Evolutionary conservation across 2,113 vertebrate genomes (phyloP), one percentile per base, ranked within the genome.

Genomic region (Sclerurus mexicanus): DNA sequence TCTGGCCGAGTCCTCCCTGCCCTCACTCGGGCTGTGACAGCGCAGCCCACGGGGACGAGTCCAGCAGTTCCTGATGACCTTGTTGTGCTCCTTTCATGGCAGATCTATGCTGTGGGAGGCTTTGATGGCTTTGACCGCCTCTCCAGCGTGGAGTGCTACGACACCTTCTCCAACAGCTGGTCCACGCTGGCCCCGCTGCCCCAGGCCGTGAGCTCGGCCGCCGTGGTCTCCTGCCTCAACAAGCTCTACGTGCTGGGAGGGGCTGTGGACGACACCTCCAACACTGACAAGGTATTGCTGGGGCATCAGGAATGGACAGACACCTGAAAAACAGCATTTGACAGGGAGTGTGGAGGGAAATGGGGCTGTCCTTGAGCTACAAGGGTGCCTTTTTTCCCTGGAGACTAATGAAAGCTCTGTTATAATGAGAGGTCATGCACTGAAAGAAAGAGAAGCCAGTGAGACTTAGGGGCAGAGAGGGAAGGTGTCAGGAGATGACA

Each of bases 171-270:
- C 81, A 98, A 98, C 92, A 93, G 91, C 39, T 99, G 98, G 98
- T 68, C 50, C 3, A 44, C 91, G 0, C 74, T 94, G 4, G 72
- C 97, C 6, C 97, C 98, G 0, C 93, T 98, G 71, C 96, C 75
- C 2, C 94, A 98, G 63, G 95, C 98, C 0, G 98, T 98, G 83
- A 98, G 98, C 85, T 98, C 98, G 0, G 98, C 98, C 0, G 98
- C 98, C 0, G 92, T 98, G 42, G 98, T 85, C 10, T 72, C 98
- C 89, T 98, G 98, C 12, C 68, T 79, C 1, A 97, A 97, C 85
- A 97, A 94, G 72, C 95, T 99, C 35, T 98, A 98, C 0, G 98
- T 98, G 73, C 97, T 99, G 20, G 98, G 98, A 0, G 98, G 98
- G 3, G 98, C 98, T 1, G 75, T 98, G 40, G 98, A 96, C 17